Conservation (phyloP, 2,113 vertebrate genomes). For the Castor canadensis region DNA sequence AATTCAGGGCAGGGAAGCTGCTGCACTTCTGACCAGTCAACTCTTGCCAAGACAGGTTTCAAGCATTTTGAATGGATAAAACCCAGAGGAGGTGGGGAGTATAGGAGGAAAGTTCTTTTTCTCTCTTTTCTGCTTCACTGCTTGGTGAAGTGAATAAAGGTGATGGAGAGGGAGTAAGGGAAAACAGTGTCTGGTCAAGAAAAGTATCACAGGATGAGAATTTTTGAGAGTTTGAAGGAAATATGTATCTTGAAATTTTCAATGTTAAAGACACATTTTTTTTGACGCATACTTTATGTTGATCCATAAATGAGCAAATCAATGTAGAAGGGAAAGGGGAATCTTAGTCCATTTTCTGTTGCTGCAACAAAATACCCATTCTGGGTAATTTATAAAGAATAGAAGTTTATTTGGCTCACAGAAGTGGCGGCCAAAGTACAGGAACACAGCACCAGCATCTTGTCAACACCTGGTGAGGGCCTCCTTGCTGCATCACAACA, state of each 20-base stretch:
- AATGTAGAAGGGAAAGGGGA: not conserved
- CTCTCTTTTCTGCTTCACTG: conserved; percentile 47
- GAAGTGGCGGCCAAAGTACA: not conserved
- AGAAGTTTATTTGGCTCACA: not conserved
- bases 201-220: not conserved
- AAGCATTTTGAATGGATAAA: conserved; percentile 46
- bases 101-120: not conserved
- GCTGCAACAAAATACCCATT: not conserved
- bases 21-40: conserved; percentile 6
- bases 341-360: not conserved
- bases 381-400: not conserved
- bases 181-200: not conserved
- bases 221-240: conserved; percentile 37
- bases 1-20: conserved; percentile 33
- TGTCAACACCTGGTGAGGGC: not conserved
- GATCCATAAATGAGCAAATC: not conserved
- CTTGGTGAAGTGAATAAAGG: not conserved
- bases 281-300: not conserved
- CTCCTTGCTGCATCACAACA: not conserved
- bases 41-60: conserved; percentile 49
- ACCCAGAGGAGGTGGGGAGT: not conserved
- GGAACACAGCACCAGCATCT: not conserved
- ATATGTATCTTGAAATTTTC: not conserved
- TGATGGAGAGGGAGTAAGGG: not conserved
- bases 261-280: not conserved